Percentiles rank a stretch among this genome's conserved stretches.
phyloP scores from a whole-genome alignment of 2,113 vertebrate species.

The Epinephelus moara region DNA sequence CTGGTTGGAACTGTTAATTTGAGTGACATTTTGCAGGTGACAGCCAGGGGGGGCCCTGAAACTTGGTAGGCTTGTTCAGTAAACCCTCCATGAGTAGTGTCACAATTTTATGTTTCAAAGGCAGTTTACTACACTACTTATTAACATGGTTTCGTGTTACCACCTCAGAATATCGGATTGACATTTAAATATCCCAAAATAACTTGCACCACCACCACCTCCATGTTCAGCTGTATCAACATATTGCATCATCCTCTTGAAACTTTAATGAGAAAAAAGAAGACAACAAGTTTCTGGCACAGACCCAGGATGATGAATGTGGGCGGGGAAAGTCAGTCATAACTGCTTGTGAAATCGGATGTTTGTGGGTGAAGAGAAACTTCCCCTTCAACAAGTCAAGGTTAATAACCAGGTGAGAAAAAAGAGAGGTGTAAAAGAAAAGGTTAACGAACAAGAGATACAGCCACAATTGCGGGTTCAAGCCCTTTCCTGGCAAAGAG shows the following conservation, averaged over 20 bases:
- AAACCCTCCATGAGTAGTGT: no score
- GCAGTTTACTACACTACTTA: background rate
- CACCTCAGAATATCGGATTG: background rate
- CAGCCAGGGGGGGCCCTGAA: no score
- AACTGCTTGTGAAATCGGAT: background rate
- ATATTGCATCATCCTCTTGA: background rate
- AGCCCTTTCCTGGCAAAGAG: no score
- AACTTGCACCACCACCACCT: background rate
- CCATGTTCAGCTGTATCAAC: background rate
- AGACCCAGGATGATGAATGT: background rate
- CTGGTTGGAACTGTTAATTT: no score
- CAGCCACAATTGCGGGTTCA: background rate
- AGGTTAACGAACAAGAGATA: background rate
- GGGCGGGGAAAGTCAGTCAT: slow-evolving; percentile 20
- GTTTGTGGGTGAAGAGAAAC: background rate
- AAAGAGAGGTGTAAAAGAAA: background rate
- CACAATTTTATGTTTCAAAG: background rate
- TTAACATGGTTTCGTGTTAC: background rate
- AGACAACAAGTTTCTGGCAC: background rate
- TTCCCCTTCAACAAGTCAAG: background rate
- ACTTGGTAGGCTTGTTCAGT: no score
- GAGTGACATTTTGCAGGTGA: no score
- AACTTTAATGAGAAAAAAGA: background rate
- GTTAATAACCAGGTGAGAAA: background rate
- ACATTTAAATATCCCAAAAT: slow-evolving; percentile 6